Evolutionary conservation across 2,797 vertebrate species (phyloP).

Genomic region (Phaenicophaeus curvirostris): DNA sequence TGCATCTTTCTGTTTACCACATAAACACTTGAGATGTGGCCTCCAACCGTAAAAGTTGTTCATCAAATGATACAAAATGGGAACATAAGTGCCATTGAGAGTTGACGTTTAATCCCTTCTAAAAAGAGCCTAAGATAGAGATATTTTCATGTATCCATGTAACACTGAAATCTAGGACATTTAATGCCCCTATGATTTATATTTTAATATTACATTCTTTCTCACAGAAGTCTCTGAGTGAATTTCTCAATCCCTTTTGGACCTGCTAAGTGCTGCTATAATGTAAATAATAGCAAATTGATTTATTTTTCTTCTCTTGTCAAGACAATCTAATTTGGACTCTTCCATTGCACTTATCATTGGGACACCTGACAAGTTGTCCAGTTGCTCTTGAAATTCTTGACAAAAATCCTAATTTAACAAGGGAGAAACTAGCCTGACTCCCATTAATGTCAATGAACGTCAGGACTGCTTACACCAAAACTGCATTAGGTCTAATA

Average conservation of each 20-base stretch:
- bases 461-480: not conserved
- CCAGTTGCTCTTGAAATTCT: not conserved
- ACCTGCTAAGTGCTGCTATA: not conserved
- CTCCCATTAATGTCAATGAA: not conserved
- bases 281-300: constrained; percentile 33
- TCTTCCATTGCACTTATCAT: constrained; percentile 26
- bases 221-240: not conserved
- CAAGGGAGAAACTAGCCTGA: not conserved
- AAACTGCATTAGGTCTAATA: not conserved
- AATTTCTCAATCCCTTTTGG: not conserved
- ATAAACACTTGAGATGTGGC: not conserved
- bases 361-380: constrained; percentile 10
- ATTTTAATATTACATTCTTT: not conserved
- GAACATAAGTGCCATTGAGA: not conserved
- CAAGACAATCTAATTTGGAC: constrained; percentile 32
- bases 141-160: not conserved
- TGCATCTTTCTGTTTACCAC: not conserved
- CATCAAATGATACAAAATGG: not conserved
- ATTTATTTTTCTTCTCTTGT: constrained; percentile 15
- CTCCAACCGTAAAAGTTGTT: not conserved
- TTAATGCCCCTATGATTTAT: not conserved
- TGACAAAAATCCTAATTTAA: constrained; percentile 32
- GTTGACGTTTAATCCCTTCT: not conserved
- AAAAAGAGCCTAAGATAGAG: accelerated
- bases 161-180: not conserved